Conservation (phyloP, 2,888 invertebrate species). For the Morinoia aosen region DNA sequence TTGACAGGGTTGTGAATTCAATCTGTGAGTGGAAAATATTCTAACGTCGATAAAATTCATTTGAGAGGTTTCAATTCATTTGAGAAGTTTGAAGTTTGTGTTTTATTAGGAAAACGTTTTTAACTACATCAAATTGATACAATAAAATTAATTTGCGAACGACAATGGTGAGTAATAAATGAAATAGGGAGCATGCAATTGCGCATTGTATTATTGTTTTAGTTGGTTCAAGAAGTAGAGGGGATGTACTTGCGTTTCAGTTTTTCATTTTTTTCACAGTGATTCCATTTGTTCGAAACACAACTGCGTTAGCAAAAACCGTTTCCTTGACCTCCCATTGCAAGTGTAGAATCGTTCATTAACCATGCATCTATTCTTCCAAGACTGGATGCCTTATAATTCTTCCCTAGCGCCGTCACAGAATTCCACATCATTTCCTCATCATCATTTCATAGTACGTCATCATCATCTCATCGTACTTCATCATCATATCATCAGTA, state of each 20-base stretch:
- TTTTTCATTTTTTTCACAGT: too few relatives aligned
- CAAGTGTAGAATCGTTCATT: neutral
- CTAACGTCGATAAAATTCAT: neutral
- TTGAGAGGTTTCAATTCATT: neutral
- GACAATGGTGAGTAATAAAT: neutral
- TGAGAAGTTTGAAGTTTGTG: neutral
- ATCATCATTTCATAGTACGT: neutral
- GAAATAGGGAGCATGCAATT: neutral
- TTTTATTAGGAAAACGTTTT: neutral
- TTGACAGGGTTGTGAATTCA: neutral
- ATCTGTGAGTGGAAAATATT: neutral
- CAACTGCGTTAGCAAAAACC: neutral
- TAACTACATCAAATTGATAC: neutral
- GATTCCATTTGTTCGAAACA: too few relatives aligned
- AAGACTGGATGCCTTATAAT: neutral
- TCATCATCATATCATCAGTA: conserved; percentile 16
- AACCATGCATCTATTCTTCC: neutral
- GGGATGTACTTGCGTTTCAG: neutral
- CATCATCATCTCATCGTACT: neutral
- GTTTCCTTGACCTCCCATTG: neutral
- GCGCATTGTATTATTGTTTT: neutral
- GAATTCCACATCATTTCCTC: neutral
- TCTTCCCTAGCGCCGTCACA: neutral
- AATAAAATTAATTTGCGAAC: neutral
- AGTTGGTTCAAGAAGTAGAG: neutral